Base-by-base conservation (phyloP, 2,888 invertebrate genomes). In the Itoplectis maculator region DNA sequence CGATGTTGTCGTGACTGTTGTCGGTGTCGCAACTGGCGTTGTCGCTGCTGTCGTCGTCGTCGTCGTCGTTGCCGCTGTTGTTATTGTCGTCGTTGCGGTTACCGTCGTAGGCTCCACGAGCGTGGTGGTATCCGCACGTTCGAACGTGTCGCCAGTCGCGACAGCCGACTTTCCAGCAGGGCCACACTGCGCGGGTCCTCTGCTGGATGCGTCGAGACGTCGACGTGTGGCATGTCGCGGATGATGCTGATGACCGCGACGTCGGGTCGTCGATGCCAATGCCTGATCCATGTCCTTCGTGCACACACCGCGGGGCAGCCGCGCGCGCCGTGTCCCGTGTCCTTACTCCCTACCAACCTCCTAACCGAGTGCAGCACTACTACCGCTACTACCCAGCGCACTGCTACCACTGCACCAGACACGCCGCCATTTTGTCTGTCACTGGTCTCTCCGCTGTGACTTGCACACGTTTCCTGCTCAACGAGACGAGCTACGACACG, bases 351-450 rank as follows among this genome's bases (percentile, higher is more conserved):
- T 79, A 65, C 84, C 83, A 84, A 85, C 80, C 83, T 86, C 79
- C 79, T 76, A 80, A 85, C 81, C 94, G 94, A 94, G 59, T 59
- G 77, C 45, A 63, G 72, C 94, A 94, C 94, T 65, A 79, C 63
- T 54, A 65, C 86, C 79, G 80, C 86, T 84, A 85, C 89, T 29
- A 5, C 91, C 89, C 90, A 90, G 90, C 90, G 90, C 90, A 94
- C 94, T 94, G 93, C 93, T 93, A 92, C 93, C 93, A 93, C 95
- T 95, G 95, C 95, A 95, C 95, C 93, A 93, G 93, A 92, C 92
- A 88, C 91, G 90, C 90, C 91, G 90, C 90, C 92, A 92, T 92
- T 89, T 91, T 90, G 88, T 88, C 89, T 91, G 91, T 91, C 91
- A 91, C 90, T 90, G 90, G 87, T 87, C 86, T 86, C 35, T 61